Evolutionary conservation across 2,113 vertebrate species (phyloP), one percentile per base, ranked within the genome.

Genomic region (Lipophrys pholis): DNA sequence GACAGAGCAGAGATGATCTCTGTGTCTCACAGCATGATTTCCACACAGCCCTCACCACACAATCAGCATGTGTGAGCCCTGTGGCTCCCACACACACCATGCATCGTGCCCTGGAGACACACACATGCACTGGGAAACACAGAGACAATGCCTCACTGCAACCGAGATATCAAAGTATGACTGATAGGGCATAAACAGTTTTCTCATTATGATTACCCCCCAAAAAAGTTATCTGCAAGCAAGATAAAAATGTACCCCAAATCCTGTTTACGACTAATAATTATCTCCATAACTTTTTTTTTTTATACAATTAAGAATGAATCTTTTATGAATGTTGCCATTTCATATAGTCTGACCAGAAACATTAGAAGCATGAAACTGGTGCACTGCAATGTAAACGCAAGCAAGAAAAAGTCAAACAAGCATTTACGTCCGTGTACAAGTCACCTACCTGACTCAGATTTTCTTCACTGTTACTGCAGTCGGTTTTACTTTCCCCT

Each of bases 1-100:
- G 85, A 80, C 59, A 85, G 76, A 85, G 80, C 76, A 61, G 76
- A 89, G 79, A 89, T 87, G 79, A 85, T 91, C 87, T 82, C 73
- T 69, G 76, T 78, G 76, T 80, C 70, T 85, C 81, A 67, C 82
- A 81, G 79, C 80, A 75, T 82, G 81, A 64, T 73, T 46, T 70
- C 74, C 46, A 68, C 67, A 69, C 78, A 76, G 77, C 43, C 80
- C 62, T 80, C 81, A 71, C 70, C 82, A 87, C 82, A 81, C 64
- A 89, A 71, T 60, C 89, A 89, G 76, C 78, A 35, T 79, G 56
- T 21, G 7, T 42, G 61, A 15, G 39, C 51, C 76, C 66, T 71
- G 57, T 64, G 67, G 69, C 52, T 55, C 73, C 40, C 58, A 69
- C 73, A 42, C 69, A 81, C 74, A 68, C 52, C 39, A 16, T 30